These are phyloP conservation scores for Ommatoiulus sabulosus DNA, from an alignment of 2,888 invertebrate genomes.

Conservation along the genomic window DNA sequence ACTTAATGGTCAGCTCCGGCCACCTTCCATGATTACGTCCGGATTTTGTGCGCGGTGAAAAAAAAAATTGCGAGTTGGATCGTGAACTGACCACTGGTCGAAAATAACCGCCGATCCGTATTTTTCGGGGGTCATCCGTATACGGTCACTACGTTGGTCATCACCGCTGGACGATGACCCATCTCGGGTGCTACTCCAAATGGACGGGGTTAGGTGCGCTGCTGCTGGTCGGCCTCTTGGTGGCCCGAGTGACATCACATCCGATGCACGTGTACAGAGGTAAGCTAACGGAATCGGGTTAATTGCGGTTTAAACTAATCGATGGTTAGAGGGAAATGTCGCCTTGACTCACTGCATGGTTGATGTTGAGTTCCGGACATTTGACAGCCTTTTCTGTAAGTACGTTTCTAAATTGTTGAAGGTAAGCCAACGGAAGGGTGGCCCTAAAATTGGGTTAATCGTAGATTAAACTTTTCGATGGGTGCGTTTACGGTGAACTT, in stretches of 20 bases:
- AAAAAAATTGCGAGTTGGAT: background rate
- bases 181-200: background rate
- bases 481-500: no score
- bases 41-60: background rate
- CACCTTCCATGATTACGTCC: background rate
- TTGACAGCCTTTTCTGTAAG: no score
- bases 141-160: background rate
- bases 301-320: no score
- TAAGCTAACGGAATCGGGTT: background rate
- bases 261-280: slow-evolving; percentile 22
- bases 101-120: no score
- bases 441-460: no score
- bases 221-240: background rate
- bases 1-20: background rate
- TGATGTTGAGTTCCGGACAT: no score
- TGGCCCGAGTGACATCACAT: background rate
- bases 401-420: no score
- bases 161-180: background rate
- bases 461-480: no score
- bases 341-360: no score
- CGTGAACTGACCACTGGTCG: background rate
- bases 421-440: no score
- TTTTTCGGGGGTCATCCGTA: background rate
- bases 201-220: background rate
- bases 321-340: no score